Evolutionary conservation across 53 echinoderm and acorn worm genomes (phyloP).

Genomic region (Hippasteria phrygiana): DNA sequence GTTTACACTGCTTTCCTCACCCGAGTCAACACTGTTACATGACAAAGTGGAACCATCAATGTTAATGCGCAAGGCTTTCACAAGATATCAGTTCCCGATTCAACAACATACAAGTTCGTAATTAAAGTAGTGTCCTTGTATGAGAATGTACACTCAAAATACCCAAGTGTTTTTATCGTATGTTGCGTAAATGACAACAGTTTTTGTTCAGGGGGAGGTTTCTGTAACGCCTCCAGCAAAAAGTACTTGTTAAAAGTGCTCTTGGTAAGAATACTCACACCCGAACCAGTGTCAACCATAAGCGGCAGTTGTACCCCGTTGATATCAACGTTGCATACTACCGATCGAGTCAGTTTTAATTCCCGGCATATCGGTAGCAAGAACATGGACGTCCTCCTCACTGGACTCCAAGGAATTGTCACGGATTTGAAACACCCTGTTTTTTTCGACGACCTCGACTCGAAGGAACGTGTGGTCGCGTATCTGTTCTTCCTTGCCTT

Average conservation of each 20-base stretch:
- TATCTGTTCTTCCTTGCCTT: neutral
- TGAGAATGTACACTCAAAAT: constrained; percentile 24
- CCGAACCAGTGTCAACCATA: constrained; percentile 20
- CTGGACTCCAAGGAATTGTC: neutral
- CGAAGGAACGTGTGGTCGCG: neutral
- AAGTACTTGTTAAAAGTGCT: constrained; percentile 8
- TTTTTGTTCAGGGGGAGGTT: no score
- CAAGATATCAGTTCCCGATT: constrained; percentile 26
- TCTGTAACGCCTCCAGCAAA: no score
- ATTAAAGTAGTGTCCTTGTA: constrained; percentile 12
- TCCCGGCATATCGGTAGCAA: neutral
- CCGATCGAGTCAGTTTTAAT: neutral
- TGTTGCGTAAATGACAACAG: no score
- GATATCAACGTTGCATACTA: neutral
- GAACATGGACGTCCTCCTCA: constrained; percentile 21
- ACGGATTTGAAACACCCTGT: neutral
- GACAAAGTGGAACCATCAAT: constrained; percentile 17
- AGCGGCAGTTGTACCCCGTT: neutral
- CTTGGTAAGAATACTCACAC: constrained; percentile 19
- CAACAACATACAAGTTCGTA: constrained; percentile 20
- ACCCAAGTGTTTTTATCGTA: no score
- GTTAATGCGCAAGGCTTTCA: constrained; percentile 22
- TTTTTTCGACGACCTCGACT: neutral
- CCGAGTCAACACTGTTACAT: neutral
- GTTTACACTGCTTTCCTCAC: neutral